Evolutionary conservation across 2,113 vertebrate genomes (phyloP), one percentile per base, ranked within the genome.

Genomic region (Rhineura floridana): DNA sequence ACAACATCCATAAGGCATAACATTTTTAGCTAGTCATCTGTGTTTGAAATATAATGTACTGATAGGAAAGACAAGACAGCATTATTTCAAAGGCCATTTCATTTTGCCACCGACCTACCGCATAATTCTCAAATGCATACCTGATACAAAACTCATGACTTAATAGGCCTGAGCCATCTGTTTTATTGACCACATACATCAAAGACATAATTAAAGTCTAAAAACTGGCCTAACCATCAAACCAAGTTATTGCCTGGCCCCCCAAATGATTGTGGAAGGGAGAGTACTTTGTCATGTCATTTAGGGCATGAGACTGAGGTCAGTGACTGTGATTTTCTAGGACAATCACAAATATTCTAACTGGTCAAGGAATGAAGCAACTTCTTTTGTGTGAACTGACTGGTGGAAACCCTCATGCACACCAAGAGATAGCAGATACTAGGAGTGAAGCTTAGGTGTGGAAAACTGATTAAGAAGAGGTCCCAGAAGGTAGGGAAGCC

Each of bases 1-100:
- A 93, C 1, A 94, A 73, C 87, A 89, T 81, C 4, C 50, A 0
- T 50, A 75, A 81, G 65, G 90, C 89, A 91, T 13, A 65, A 62
- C 52, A 93, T 89, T 93, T 92, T 48, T 42, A 75, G 91, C 3
- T 83, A 73, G 6, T 30, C 86, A 83, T 8, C 28, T 81, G 25
- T 81, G 78, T 46, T 59, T 1, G 0, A 90, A 76, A 84, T 48
- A 23, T 75, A 2, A 9, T 91, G 33, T 6, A 67, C 39, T 84
- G 59, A 59, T 46, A 33, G 8, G 78, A 70, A 55, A 52, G 19
- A 42, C 48, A 13, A 48, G 11, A 13, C 6, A 82, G 13, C 36
- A 30, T 59, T 59, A 13, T 65, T 33, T 15, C 28, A 9, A 33
- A 44, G 13, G 59, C 17, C 39, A 33, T 2, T 70, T 36, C 13